Percentiles rank a stretch among this genome's conserved stretches.
Conservation (phyloP, 2,888 invertebrate genomes). For the Sesia bembeciformis region DNA sequence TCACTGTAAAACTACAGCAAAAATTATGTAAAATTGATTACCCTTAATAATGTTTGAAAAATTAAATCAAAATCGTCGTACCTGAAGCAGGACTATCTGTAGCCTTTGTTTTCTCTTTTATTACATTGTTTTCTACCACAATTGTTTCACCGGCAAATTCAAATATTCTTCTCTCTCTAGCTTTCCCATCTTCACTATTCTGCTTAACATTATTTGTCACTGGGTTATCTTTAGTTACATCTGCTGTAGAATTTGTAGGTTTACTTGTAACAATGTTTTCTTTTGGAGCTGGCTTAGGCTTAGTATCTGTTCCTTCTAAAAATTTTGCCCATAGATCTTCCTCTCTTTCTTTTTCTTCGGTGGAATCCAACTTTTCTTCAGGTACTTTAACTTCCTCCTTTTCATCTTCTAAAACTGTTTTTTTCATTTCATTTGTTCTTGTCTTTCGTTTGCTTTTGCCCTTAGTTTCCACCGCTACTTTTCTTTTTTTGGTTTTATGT, state of each 20-base stretch:
- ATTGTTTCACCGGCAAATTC: constrained; percentile 93
- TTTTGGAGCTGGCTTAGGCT: constrained; percentile 32
- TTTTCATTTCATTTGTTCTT: constrained; percentile 17
- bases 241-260: constrained; percentile 12
- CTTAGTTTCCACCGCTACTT: constrained; percentile 25
- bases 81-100: constrained; percentile 37
- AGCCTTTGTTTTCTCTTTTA: constrained; percentile 53
- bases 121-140: constrained; percentile 58
- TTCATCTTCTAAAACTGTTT: constrained; percentile 11
- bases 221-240: constrained; percentile 9
- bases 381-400: constrained; percentile 28
- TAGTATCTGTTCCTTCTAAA: constrained; percentile 78
- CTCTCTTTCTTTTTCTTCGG: constrained; percentile 80
- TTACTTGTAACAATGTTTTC: constrained; percentile 15
- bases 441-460: constrained; percentile 39
- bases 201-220: constrained; percentile 1
- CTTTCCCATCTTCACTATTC: constrained; percentile 52
- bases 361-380: constrained; percentile 56
- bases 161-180: constrained; percentile 79
- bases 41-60: neutral
- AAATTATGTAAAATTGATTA: neutral
- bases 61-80: constrained; percentile 13
- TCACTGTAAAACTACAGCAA: no score
- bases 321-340: constrained; percentile 88
- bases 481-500: constrained; percentile 45